Conservation (phyloP, 2,797 vertebrate genomes). For the Mormyrops attenuatus region DNA sequence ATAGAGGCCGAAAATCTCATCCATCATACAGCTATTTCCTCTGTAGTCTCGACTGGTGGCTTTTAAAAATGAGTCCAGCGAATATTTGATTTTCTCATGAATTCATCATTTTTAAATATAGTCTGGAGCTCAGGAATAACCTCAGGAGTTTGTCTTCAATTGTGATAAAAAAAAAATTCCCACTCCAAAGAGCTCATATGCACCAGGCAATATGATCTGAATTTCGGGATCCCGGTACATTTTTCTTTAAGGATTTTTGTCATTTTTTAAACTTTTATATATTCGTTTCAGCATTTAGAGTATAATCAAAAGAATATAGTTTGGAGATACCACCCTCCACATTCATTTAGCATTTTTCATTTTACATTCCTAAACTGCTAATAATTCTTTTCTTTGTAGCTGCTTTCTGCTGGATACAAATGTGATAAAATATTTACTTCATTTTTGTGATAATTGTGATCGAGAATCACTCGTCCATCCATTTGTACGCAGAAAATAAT, state of each 20-base stretch:
- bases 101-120: slow-evolving; percentile 3
- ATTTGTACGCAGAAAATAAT: neutral
- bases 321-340: neutral
- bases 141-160: neutral
- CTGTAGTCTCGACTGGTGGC: neutral
- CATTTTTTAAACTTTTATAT: neutral
- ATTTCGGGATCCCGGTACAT: neutral
- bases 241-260: neutral
- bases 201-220: neutral
- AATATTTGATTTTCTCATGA: neutral
- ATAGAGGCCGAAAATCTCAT: neutral
- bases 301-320: neutral
- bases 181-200: neutral
- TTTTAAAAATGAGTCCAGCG: neutral
- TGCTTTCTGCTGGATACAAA: neutral
- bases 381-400: neutral
- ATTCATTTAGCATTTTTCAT: neutral
- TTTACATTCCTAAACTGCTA: neutral
- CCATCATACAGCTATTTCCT: neutral
- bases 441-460: neutral
- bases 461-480: neutral
- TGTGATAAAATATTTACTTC: neutral
- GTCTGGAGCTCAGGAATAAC: neutral
- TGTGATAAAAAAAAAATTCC: neutral
- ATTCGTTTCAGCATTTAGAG: neutral